Evolutionary conservation across 2,113 vertebrate species (phyloP).

Genomic region (Ammodytes dubius): DNA sequence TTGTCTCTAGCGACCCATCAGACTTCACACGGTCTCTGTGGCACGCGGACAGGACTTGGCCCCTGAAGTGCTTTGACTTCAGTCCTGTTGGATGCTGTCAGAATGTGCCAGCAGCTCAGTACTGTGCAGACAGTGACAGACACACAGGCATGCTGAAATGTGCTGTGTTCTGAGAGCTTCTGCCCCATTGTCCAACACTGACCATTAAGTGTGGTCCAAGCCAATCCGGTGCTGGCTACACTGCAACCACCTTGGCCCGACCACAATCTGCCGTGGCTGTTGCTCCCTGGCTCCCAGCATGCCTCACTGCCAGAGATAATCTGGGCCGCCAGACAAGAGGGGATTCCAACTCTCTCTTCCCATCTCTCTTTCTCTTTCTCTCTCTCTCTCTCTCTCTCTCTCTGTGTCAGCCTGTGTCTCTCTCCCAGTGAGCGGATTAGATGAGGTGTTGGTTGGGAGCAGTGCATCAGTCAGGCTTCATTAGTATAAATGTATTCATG

Average conservation of each 20-base stretch:
- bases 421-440: conserved; percentile 81
- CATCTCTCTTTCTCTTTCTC: conserved; percentile 16
- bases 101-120: conserved; percentile 26
- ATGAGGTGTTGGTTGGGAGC: conserved; percentile 83
- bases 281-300: conserved; percentile 58
- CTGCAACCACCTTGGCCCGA: conserved; percentile 51
- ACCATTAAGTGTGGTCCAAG: conserved; percentile 58
- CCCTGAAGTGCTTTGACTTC: conserved; percentile 27
- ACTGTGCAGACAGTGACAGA: conserved; percentile 26
- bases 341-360: conserved; percentile 63
- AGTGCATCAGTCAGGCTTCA: conserved; percentile 81
- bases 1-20: conserved; percentile 18
- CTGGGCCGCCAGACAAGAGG: conserved; percentile 72
- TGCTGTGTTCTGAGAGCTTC: conserved; percentile 29
- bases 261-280: conserved; percentile 57
- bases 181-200: conserved; percentile 36
- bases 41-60: conserved; percentile 17
- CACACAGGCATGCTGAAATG: conserved; percentile 17
- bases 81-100: conserved; percentile 2
- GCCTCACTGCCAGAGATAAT: conserved; percentile 73
- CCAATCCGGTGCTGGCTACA: conserved; percentile 54
- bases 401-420: conserved; percentile 56
- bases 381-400: conserved; percentile 32
- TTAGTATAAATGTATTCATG: conserved; percentile 87
- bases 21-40: conserved; percentile 9